These are phyloP conservation scores for Scolopax mira DNA, from an alignment of 2,113 vertebrate species.

Conservation along the genomic window DNA sequence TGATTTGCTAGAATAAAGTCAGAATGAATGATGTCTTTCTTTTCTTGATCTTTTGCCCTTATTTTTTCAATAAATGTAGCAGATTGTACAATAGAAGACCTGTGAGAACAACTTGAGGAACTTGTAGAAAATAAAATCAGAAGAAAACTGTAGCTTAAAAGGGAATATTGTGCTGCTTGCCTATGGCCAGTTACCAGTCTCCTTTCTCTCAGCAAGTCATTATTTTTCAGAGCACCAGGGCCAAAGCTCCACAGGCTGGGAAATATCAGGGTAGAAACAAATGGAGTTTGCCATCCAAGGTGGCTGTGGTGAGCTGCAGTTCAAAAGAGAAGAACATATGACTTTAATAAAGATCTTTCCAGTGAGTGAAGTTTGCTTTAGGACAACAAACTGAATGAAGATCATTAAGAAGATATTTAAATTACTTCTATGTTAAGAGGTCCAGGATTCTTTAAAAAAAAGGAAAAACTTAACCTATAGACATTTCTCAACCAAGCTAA, in stretches of 20 bases:
- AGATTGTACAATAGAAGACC: not conserved
- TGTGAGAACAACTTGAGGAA: not conserved
- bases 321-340: constrained; percentile 1
- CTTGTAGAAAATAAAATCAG: not conserved
- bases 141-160: not conserved
- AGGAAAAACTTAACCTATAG: not conserved
- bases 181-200: not conserved
- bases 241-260: not conserved
- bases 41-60: not conserved
- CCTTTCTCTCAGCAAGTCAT: not conserved
- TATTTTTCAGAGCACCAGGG: not conserved
- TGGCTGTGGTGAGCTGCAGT: constrained; percentile 84
- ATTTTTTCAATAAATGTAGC: not conserved
- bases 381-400: not conserved
- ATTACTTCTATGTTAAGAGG: not conserved
- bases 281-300: constrained; percentile 84
- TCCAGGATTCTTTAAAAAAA: not conserved
- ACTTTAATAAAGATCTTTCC: constrained; percentile 6
- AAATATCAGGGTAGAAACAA: constrained; percentile 74
- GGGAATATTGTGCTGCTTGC: not conserved
- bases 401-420: not conserved
- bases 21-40: not conserved
- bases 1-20: not conserved
- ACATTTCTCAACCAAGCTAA: not conserved
- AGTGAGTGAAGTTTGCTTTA: not conserved